phyloP scores from a whole-genome alignment of 2,113 vertebrate species.

The Chaetorhynchus papuensis region DNA sequence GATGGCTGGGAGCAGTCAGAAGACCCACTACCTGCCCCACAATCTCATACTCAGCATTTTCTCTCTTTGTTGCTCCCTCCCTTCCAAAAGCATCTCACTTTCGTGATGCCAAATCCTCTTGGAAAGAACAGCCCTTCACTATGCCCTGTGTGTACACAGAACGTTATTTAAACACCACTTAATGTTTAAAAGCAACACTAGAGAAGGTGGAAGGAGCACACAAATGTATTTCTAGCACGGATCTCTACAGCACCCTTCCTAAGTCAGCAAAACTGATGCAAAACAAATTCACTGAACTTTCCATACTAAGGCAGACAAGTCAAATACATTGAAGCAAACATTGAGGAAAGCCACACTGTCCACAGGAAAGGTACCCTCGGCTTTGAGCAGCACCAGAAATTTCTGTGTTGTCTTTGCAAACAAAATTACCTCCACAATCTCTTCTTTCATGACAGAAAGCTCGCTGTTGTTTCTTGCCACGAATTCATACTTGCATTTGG shows the following conservation, averaged over 20 bases:
- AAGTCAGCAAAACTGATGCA: not conserved
- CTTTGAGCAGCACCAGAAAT: not conserved
- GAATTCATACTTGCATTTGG: slow-evolving; percentile 94
- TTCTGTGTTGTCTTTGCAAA: not conserved
- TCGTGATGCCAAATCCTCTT: not conserved
- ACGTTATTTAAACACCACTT: not conserved
- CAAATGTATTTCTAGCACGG: not conserved
- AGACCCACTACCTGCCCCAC: no score
- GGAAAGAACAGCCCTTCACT: not conserved
- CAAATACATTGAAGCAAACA: not conserved
- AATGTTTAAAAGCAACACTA: not conserved
- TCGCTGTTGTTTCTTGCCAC: slow-evolving; percentile 91
- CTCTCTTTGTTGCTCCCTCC: not conserved
- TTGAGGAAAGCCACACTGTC: not conserved
- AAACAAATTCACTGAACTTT: not conserved
- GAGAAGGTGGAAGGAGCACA: not conserved
- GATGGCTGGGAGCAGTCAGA: not conserved
- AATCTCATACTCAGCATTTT: not conserved
- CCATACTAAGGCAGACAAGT: not conserved
- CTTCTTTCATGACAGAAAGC: slow-evolving; percentile 90
- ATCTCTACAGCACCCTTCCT: not conserved
- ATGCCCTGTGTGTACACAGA: rapidly evolving
- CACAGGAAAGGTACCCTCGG: not conserved
- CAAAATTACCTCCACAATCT: slow-evolving; percentile 86
- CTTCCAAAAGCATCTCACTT: not conserved